Conservation (phyloP, 2,113 vertebrate species). For the Ardeotis arabs region DNA sequence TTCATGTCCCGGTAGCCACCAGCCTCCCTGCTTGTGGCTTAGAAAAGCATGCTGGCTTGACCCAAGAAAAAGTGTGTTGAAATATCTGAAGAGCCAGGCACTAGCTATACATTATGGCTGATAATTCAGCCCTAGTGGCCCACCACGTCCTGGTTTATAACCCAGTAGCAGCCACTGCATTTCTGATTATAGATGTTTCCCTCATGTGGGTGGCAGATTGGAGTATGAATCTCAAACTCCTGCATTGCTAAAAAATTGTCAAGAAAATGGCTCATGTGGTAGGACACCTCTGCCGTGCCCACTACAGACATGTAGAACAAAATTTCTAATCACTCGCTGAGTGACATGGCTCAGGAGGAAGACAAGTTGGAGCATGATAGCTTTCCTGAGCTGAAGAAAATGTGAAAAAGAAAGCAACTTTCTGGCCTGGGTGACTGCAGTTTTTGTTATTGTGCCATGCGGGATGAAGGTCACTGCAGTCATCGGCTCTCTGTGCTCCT, state of each 20-base stretch:
- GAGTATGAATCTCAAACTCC: background rate
- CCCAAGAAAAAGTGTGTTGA: background rate
- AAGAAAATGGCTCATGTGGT: background rate
- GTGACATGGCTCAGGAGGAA: accelerated
- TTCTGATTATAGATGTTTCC: background rate
- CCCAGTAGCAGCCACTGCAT: background rate
- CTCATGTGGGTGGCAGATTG: background rate
- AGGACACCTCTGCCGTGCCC: background rate
- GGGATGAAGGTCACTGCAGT: background rate
- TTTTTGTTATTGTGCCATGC: background rate
- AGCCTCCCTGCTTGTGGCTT: background rate
- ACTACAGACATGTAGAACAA: background rate
- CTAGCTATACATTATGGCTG: background rate
- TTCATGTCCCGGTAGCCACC: background rate
- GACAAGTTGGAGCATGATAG: background rate
- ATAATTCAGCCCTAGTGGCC: background rate
- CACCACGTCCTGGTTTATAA: background rate
- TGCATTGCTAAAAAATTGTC: background rate
- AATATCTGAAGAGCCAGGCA: background rate
- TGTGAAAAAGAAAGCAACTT: background rate
- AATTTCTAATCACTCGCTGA: background rate
- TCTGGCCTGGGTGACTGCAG: background rate
- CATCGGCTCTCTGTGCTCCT: accelerated
- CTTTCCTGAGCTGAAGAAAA: background rate
- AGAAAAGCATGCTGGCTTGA: background rate